These are phyloP conservation scores for Ctenopoma multispine DNA, from an alignment of 2,797 vertebrate species.

Conservation along the genomic window DNA sequence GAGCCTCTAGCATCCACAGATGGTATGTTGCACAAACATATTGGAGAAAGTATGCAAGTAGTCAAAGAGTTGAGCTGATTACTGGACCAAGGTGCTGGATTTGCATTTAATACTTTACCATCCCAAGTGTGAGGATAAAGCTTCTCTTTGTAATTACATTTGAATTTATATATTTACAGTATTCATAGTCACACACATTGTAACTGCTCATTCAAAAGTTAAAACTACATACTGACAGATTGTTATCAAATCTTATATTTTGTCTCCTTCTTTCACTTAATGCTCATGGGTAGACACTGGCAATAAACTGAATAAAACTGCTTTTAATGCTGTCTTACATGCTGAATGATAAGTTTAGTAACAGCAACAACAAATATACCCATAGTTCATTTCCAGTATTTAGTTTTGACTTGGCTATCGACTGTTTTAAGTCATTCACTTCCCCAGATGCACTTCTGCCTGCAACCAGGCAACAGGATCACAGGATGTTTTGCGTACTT, in stretches of 20 bases:
- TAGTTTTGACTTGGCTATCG: conserved; percentile 48
- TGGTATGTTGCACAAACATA: conserved; percentile 28
- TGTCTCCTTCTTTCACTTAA: neutral
- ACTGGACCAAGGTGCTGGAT: conserved; percentile 8
- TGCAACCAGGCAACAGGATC: conserved; percentile 53
- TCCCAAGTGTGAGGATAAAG: neutral
- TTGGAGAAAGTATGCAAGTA: conserved; percentile 59
- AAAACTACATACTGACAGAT: neutral
- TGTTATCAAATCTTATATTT: neutral
- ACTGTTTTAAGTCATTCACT: conserved; percentile 40
- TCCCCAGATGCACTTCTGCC: conserved; percentile 50
- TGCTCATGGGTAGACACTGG: neutral
- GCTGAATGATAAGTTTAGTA: conserved; percentile 19
- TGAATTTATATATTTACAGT: neutral
- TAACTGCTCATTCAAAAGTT: neutral
- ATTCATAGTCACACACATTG: neutral
- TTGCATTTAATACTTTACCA: conserved; percentile 18
- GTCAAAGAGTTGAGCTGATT: conserved; percentile 47
- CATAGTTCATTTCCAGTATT: conserved; percentile 52
- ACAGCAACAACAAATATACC: conserved; percentile 24
- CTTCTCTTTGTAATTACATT: neutral
- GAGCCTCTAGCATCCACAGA: conserved; percentile 40
- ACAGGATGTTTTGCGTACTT: conserved; percentile 56
- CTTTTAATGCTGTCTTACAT: neutral
- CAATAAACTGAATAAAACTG: neutral